A percentile compares a stretch with the other conserved stretches of the same genome.
These are phyloP conservation scores for Heteromormyrus szaboi DNA, from an alignment of 2,797 vertebrate genomes.

Conservation along the genomic window DNA sequence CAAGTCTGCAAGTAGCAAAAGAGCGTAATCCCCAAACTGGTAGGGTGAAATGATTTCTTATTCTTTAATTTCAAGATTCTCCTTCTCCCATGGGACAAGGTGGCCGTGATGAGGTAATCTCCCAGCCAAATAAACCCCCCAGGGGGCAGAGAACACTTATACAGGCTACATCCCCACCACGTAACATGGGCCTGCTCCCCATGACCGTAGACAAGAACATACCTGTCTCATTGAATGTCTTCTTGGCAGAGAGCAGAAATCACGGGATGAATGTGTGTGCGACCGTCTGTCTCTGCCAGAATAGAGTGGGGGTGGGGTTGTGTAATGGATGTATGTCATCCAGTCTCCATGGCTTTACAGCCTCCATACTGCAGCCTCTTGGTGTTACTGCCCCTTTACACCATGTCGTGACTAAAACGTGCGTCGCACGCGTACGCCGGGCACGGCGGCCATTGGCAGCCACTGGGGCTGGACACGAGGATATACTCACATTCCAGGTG, in stretches of 20 bases:
- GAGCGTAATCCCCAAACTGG: background rate
- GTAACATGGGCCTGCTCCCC: background rate
- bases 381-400: background rate
- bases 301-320: slow-evolving; percentile 17
- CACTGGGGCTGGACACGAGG: slow-evolving; percentile 35
- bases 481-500: slow-evolving; percentile 97
- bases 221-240: background rate
- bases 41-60: background rate
- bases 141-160: background rate
- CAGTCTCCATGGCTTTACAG: slow-evolving; percentile 9
- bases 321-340: slow-evolving; percentile 21
- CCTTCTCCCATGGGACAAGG: background rate
- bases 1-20: background rate
- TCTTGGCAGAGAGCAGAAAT: background rate
- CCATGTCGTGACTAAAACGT: background rate
- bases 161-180: background rate
- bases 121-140: background rate
- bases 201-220: background rate
- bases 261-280: background rate
- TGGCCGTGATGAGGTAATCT: background rate
- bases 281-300: background rate
- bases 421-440: background rate
- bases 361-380: slow-evolving; percentile 3
- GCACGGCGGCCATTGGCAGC: background rate
- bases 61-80: background rate